A percentile compares a stretch with the other conserved stretches of the same genome.
phyloP scores from a whole-genome alignment of 2,797 vertebrate species.

The Eutrigla gurnardus region DNA sequence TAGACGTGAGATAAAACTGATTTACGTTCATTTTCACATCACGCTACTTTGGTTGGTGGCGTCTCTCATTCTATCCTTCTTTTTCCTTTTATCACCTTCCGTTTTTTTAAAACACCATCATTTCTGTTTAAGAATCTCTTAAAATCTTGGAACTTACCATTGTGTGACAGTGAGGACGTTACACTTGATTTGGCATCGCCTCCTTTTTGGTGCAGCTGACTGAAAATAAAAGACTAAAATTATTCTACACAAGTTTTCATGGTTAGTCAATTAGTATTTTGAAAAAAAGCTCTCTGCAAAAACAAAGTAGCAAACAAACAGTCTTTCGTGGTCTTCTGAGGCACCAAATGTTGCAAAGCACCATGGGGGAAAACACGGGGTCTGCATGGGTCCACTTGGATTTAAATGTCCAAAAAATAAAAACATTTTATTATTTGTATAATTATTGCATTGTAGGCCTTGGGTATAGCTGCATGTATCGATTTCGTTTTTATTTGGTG shows the following conservation, averaged over 20 bases:
- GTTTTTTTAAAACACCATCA: not conserved
- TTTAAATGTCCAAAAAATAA: not conserved
- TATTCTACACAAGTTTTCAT: slow-evolving; percentile 12
- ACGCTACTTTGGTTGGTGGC: not conserved
- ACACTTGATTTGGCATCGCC: slow-evolving; percentile 70
- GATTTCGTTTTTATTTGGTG: not conserved
- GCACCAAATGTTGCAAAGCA: not conserved
- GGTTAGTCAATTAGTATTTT: not conserved
- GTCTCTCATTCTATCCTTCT: not conserved
- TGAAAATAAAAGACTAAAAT: slow-evolving; percentile 59
- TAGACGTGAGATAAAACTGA: slow-evolving; percentile 7
- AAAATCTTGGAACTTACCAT: slow-evolving; percentile 72
- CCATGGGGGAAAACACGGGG: not conserved
- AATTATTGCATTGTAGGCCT: not conserved
- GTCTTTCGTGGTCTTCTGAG: not conserved
- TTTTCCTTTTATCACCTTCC: not conserved
- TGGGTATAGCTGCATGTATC: not conserved
- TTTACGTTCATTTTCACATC: not conserved
- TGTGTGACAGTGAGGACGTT: slow-evolving; percentile 73
- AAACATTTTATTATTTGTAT: not conserved
- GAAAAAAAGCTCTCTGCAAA: not conserved
- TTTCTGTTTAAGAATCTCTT: not conserved
- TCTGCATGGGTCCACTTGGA: not conserved
- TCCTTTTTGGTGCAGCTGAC: slow-evolving; percentile 77
- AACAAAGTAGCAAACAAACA: slow-evolving; percentile 10